Percentiles rank a stretch among this genome's conserved stretches.
phyloP scores from a whole-genome alignment of 2,797 vertebrate species.

The Denticeps clupeoides region DNA sequence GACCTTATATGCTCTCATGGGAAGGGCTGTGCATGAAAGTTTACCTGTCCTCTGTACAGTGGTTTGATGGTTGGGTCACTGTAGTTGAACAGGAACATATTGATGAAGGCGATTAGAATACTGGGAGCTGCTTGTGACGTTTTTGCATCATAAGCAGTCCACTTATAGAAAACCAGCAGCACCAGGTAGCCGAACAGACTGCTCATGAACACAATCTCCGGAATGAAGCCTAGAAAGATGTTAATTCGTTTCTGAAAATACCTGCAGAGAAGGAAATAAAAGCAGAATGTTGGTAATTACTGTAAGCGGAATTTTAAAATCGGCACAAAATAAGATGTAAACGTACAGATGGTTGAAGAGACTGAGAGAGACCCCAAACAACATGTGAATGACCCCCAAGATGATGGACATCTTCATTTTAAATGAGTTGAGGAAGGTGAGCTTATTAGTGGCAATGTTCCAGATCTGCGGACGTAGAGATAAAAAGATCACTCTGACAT shows the following conservation, averaged over 20 bases:
- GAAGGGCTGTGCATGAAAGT: too few relatives aligned
- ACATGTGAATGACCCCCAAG: constrained; percentile 89
- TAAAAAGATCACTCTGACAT: not conserved
- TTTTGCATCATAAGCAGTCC: constrained; percentile 69
- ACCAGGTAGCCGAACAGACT: constrained; percentile 87
- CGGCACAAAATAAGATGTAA: not conserved
- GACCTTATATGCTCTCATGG: too few relatives aligned
- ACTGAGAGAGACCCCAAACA: constrained; percentile 76
- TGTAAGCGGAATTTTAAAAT: not conserved
- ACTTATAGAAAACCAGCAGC: constrained; percentile 90
- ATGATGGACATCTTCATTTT: constrained; percentile 99
- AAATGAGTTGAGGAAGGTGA: constrained; percentile 95
- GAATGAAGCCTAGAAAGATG: constrained; percentile 91
- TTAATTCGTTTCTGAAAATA: constrained; percentile 91
- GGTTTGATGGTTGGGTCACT: constrained; percentile 58
- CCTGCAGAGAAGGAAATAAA: constrained; percentile 42
- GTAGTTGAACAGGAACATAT: constrained; percentile 97
- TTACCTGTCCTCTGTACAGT: constrained; percentile 88
- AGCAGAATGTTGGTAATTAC: not conserved
- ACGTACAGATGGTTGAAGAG: constrained; percentile 67
- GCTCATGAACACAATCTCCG: constrained; percentile 88
- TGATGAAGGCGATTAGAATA: constrained; percentile 94
- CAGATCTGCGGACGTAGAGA: constrained; percentile 68
- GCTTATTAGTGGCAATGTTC: constrained; percentile 87
- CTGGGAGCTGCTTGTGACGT: constrained; percentile 79